These are phyloP conservation scores for Eupristina koningsbergeri DNA, from an alignment of 1,140 invertebrate genomes.

Conservation along the genomic window DNA sequence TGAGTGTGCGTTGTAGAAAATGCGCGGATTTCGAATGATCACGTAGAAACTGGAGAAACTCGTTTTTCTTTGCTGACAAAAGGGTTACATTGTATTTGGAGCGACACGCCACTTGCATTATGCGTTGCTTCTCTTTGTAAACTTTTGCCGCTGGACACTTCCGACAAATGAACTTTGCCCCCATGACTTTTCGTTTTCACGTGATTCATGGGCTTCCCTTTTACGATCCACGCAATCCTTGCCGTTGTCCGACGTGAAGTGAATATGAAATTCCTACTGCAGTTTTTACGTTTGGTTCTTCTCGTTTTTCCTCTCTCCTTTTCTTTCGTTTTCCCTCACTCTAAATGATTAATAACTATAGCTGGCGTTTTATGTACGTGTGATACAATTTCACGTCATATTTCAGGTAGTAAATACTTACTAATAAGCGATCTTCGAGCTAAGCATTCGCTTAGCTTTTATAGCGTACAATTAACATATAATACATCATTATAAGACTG, in stretches of 20 bases:
- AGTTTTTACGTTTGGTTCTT: neutral
- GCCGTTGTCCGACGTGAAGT: neutral
- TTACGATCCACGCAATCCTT: neutral
- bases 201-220: neutral
- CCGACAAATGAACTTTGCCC: neutral
- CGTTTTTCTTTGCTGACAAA: neutral
- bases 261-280: neutral
- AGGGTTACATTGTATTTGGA: slow-evolving; percentile 2
- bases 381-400: slow-evolving; percentile 1
- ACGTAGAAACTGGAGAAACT: neutral
- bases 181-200: neutral
- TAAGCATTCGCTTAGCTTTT: neutral
- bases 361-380: neutral
- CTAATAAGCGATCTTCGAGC: slow-evolving; percentile 9
- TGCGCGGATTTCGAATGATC: slow-evolving; percentile 28
- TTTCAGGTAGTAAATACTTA: neutral
- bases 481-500: slow-evolving; percentile 28
- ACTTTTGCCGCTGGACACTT: neutral
- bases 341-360: neutral
- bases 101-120: neutral
- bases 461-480: slow-evolving; percentile 2
- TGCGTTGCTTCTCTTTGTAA: neutral
- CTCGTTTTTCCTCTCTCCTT: neutral
- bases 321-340: neutral
- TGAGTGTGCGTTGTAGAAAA: slow-evolving; percentile 30